Evolutionary conservation across 2,888 invertebrate genomes (phyloP).

Genomic region (Plutella xylostella): DNA sequence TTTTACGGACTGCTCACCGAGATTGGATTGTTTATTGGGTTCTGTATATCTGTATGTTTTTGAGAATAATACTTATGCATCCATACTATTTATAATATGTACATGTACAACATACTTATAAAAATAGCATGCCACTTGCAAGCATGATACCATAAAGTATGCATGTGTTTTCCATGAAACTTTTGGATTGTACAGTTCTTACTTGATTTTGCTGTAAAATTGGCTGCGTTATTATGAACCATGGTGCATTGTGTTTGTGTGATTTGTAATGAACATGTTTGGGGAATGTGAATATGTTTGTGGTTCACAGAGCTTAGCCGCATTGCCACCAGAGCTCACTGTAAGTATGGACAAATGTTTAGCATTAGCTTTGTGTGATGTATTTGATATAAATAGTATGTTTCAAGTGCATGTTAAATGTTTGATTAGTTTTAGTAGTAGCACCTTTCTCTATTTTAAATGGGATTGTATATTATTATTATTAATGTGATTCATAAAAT

Average conservation of each 20-base stretch:
- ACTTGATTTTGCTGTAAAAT: slow-evolving; percentile 3
- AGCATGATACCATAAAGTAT: background rate
- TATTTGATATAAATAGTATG: no score
- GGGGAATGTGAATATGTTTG: slow-evolving; percentile 64
- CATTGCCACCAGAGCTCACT: slow-evolving; percentile 82
- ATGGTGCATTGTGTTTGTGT: slow-evolving; percentile 13
- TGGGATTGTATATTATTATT: no score
- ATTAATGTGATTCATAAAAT: no score
- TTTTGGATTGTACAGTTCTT: slow-evolving; percentile 2
- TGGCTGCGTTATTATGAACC: slow-evolving; percentile 16
- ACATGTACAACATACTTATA: no score
- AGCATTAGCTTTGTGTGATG: no score
- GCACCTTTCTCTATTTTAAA: no score
- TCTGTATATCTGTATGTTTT: no score
- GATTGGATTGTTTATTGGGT: slow-evolving; percentile 5
- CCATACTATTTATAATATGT: no score
- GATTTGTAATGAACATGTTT: slow-evolving; percentile 21
- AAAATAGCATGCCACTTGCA: background rate
- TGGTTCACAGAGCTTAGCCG: slow-evolving; percentile 83
- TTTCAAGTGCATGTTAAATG: no score
- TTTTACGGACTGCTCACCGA: background rate
- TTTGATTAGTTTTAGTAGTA: no score
- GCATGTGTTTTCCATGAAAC: background rate
- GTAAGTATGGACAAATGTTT: slow-evolving; percentile 77
- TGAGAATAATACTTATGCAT: background rate